A percentile compares a stretch with the other conserved stretches of the same genome.
Conservation (phyloP, 2,888 invertebrate genomes). For the Eristalis pertinax region DNA sequence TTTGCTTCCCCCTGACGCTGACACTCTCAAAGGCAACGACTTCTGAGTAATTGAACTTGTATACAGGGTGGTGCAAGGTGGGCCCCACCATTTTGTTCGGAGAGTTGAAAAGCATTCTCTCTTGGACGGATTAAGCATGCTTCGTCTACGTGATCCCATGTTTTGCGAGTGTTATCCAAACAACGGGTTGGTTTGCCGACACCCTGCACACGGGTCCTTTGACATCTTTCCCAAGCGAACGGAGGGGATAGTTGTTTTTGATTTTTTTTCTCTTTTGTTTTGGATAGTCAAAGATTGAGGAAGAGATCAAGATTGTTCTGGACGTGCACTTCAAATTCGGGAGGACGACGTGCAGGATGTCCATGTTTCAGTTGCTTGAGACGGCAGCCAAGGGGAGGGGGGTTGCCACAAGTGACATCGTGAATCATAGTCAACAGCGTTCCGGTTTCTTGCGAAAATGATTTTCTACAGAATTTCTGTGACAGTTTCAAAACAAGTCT, state of each 20-base stretch:
- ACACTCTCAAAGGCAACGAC: constrained; percentile 43
- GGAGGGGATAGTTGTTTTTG: constrained; percentile 18
- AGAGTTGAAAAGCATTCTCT: constrained; percentile 20
- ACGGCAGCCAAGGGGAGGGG: not conserved
- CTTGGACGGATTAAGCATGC: constrained; percentile 47
- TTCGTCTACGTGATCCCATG: constrained; percentile 44
- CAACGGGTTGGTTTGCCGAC: constrained; percentile 6
- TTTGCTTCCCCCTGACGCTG: not conserved
- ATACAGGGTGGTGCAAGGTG: not conserved
- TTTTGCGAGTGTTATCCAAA: constrained; percentile 33
- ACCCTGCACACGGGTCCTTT: constrained; percentile 46
- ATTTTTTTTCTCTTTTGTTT: not conserved
- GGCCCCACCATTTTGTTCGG: constrained; percentile 38
- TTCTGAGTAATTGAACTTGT: constrained; percentile 57
- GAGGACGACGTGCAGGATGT: not conserved
- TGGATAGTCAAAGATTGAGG: constrained; percentile 10
- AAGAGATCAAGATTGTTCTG: constrained; percentile 30
- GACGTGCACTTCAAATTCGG: not conserved
- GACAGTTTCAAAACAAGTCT: too few relatives aligned
- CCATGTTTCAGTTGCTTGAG: not conserved
- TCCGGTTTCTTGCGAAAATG: not conserved
- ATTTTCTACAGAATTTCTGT: not conserved
- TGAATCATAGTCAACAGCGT: not conserved
- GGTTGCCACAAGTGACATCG: not conserved
- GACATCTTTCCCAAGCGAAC: constrained; percentile 35